Conservation (phyloP, 2,888 invertebrate genomes). For the Ophion slaviceki region DNA sequence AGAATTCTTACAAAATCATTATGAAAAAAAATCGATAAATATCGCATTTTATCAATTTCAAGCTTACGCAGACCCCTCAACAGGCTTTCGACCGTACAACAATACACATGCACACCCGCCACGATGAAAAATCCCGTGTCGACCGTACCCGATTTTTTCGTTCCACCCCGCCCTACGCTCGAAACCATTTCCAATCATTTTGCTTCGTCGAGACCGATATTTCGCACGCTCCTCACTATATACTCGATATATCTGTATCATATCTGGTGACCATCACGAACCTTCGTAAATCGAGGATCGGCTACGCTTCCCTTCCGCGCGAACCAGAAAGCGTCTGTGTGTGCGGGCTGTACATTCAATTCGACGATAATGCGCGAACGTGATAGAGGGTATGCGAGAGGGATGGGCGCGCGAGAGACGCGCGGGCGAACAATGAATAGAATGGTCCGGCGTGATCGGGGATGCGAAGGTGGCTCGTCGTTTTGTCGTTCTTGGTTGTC, state of each 20-base stretch:
- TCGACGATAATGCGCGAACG: slow-evolving; percentile 17
- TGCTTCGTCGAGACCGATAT: slow-evolving; percentile 29
- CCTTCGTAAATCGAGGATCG: slow-evolving; percentile 47
- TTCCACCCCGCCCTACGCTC: background rate
- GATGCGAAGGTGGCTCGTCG: slow-evolving; percentile 57
- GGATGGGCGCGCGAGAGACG: slow-evolving; percentile 49
- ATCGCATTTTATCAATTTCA: background rate
- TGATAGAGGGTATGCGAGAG: background rate
- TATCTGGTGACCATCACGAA: slow-evolving; percentile 42
- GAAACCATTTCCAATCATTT: slow-evolving; percentile 49
- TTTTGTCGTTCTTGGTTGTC: slow-evolving; percentile 55
- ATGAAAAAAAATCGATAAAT: too few relatives aligned
- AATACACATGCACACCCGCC: background rate
- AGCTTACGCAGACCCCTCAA: background rate
- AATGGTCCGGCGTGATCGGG: slow-evolving; percentile 50
- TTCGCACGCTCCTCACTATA: slow-evolving; percentile 13
- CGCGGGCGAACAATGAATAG: slow-evolving; percentile 62
- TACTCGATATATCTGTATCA: slow-evolving; percentile 33
- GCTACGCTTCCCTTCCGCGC: slow-evolving; percentile 46
- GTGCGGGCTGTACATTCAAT: slow-evolving; percentile 26
- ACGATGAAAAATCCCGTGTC: slow-evolving; percentile 10
- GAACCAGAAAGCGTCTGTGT: slow-evolving; percentile 46
- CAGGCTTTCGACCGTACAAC: too few relatives aligned
- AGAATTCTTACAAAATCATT: too few relatives aligned
- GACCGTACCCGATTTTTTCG: background rate